Evolutionary conservation across 2,113 vertebrate species (phyloP).

Genomic region (Clupea harengus): DNA sequence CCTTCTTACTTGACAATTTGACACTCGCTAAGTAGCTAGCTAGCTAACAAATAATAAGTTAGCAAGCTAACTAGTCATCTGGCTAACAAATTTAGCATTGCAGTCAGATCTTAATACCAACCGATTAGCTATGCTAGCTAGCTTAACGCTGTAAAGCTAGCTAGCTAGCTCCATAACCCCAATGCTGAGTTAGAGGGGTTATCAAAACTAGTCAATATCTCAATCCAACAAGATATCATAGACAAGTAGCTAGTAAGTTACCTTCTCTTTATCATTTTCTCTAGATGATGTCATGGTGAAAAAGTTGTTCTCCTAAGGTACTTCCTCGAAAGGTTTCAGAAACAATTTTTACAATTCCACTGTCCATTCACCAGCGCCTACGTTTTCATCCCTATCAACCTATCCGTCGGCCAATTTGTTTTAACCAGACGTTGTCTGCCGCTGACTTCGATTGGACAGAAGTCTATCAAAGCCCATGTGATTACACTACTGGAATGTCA

Average conservation of each 20-base stretch:
- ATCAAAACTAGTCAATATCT: background rate
- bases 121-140: background rate
- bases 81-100: background rate
- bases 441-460: conserved; percentile 4
- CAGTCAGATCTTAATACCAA: background rate
- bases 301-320: background rate
- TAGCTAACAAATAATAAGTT: background rate
- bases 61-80: background rate
- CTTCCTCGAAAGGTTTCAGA: conserved; percentile 14
- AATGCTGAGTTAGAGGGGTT: background rate
- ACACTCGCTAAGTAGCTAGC: background rate
- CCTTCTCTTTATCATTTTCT: conserved; percentile 69
- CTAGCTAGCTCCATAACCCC: background rate
- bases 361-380: conserved; percentile 7
- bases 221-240: background rate
- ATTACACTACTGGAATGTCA: conserved; percentile 15
- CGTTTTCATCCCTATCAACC: conserved; percentile 11
- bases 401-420: conserved; percentile 1
- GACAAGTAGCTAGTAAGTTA: conserved; percentile 34
- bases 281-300: conserved; percentile 65
- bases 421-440: background rate
- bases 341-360: conserved; percentile 9
- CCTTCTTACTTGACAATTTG: background rate
- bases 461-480: background rate
- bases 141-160: background rate